Evolutionary conservation across 2,113 vertebrate species (phyloP), one percentile per base, ranked within the genome.

Genomic region (Sebastes schlegelii): DNA sequence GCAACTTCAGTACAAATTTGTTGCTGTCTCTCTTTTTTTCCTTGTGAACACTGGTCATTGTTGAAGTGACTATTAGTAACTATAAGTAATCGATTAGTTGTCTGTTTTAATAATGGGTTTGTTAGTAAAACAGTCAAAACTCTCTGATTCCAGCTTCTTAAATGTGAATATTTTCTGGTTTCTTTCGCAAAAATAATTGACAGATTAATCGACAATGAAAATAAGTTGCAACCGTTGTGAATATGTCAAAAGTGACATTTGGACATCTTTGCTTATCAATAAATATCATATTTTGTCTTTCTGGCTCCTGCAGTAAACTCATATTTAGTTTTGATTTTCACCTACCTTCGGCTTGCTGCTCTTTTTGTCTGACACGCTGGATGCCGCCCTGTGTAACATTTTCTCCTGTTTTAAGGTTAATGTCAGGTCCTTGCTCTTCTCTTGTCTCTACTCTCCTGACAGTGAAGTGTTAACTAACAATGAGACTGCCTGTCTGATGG

Each of bases 311-410:
- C 34, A 14, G 16, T 9, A 63, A 5, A 6, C 12, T 60, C 16
- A 10, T 16, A 57, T 45, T 51, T 40, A 21, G 16, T 23, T 61
- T 6, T 2, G 0, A 63, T 60, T 54, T 54, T 69, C 12, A 74
- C 95, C 62, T 95, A 96, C 95, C 95, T 96, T 96, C 11, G 95
- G 94, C 88, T 95, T 96, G 86, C 26, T 76, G 92, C 55, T 89
- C 90, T 93, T 96, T 91, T 95, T 96, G 84, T 96, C 95, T 52
- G 95, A 96, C 46, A 92, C 94, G 66, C 93, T 96, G 71, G 95
- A 96, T 23, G 93, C 90, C 6, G 93, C 57, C 76, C 95, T 92
- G 1, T 96, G 95, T 73, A 96, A 93, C 95, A 96, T 96, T 80
- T 90, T 92, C 8, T 55, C 14, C 46, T 40, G 2, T 83, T 81